Base-by-base conservation (phyloP, 2,113 vertebrate species). In the Epinephelus cyanopodus region DNA sequence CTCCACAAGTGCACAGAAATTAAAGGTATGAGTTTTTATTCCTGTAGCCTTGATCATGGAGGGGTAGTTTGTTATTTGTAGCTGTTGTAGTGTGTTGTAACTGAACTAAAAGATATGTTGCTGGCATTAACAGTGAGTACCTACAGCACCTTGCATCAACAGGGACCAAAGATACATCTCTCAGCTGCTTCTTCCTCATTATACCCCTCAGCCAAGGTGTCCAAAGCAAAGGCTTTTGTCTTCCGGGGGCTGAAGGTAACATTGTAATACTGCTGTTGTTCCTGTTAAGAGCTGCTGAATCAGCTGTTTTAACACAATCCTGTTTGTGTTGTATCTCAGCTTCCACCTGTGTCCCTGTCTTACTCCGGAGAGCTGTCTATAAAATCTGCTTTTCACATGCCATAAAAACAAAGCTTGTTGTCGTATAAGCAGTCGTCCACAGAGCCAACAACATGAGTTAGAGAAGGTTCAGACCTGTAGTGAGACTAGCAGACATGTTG, bases 381-480 rank as follows among this genome's bases (percentile, higher is more conserved):
- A 64, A 67, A 68, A 47, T 23, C 17, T 25, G 21, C 42, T 21
- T 23, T 2, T 27, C 1, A 61, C 5, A 0, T 33, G 56, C 61
- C 19, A 45, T 58, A 29, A 58, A 67, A 57, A 25, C 19, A 14
- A 63, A 73, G 18, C 2, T 0, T 68, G 42, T 39, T 61, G 17
- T 2, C 52, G 3, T 48, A 33, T 21, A 53, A 47, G 21, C 5
- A 72, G 25, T 50, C 3, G 0, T 12, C 5, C 21, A 52, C 1
- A 27, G 39, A 62, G 74, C 19, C 0, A 29, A 10, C 1, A 61
- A 70, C 60, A 0, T 27, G 27, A 68, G 25, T 42, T 4, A 56
- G 33, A 71, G 9, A 87, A 62, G 1, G 13, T 18, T 66, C 87
- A 67, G 42, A 92, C 91, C 89, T 90, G 77, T 84, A 1, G 77